Conservation (phyloP, 2,113 vertebrate genomes). For the Passer domesticus region DNA sequence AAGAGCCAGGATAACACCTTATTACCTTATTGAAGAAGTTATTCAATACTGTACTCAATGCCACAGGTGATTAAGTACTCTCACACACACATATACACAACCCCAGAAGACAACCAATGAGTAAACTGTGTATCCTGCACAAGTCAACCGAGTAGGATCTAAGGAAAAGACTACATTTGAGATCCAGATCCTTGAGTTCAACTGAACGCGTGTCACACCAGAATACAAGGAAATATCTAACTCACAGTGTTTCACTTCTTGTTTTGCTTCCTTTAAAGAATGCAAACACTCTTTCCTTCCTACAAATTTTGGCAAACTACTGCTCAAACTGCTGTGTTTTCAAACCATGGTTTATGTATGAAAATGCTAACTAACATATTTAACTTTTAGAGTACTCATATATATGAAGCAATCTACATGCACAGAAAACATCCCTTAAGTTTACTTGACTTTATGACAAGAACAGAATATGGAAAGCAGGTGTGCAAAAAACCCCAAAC, state of each 20-base stretch:
- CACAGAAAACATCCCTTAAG: not conserved
- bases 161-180: not conserved
- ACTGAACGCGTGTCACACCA: not conserved
- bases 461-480: not conserved
- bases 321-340: not conserved
- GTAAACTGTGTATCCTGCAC: not conserved
- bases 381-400: not conserved
- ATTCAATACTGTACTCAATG: not conserved
- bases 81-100: not conserved
- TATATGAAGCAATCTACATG: not conserved
- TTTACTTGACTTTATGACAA: not conserved
- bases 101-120: not conserved
- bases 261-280: not conserved
- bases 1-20: not conserved
- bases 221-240: not conserved
- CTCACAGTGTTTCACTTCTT: not conserved
- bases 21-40: not conserved
- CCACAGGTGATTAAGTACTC: not conserved
- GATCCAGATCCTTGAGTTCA: not conserved
- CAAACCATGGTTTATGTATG: not conserved
- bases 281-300: not conserved
- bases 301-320: not conserved
- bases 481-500: not conserved
- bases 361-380: not conserved
- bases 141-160: not conserved